Conservation (phyloP, 2,797 vertebrate genomes). For the Oreochromis mossambicus region DNA sequence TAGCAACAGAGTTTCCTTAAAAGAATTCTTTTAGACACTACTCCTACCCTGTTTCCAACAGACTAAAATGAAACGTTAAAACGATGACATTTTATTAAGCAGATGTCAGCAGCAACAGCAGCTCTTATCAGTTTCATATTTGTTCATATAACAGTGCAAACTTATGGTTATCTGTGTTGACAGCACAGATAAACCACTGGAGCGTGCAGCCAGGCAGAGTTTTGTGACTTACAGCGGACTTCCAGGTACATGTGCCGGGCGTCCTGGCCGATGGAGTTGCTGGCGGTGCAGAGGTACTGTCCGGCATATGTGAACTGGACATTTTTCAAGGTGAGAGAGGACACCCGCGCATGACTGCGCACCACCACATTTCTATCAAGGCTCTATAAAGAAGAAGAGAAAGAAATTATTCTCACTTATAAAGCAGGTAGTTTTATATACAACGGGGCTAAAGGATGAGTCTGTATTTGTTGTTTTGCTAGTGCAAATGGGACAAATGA, state of each 20-base stretch:
- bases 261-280: slow-evolving; percentile 95
- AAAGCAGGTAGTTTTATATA: not conserved
- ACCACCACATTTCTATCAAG: slow-evolving; percentile 88
- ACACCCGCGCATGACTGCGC: slow-evolving; percentile 89
- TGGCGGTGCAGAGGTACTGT: slow-evolving; percentile 90
- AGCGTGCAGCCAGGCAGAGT: not conserved
- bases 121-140: not conserved
- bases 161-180: not conserved
- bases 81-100: not conserved
- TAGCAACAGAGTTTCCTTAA: not conserved
- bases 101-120: not conserved
- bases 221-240: slow-evolving; percentile 88
- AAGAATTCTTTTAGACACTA: not conserved
- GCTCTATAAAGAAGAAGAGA: slow-evolving; percentile 72
- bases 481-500: not conserved
- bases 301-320: slow-evolving; percentile 94
- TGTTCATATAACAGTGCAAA: not conserved
- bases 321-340: slow-evolving; percentile 92
- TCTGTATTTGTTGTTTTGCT: not conserved
- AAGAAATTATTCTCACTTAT: not conserved
- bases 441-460: not conserved
- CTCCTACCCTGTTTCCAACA: not conserved
- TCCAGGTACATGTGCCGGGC: slow-evolving; percentile 88
- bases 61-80: not conserved
- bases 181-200: not conserved